Percentiles rank a stretch among this genome's conserved stretches.
These are phyloP conservation scores for Drosophila anomalipes DNA, from an alignment of 2,888 invertebrate genomes.

Conservation along the genomic window DNA sequence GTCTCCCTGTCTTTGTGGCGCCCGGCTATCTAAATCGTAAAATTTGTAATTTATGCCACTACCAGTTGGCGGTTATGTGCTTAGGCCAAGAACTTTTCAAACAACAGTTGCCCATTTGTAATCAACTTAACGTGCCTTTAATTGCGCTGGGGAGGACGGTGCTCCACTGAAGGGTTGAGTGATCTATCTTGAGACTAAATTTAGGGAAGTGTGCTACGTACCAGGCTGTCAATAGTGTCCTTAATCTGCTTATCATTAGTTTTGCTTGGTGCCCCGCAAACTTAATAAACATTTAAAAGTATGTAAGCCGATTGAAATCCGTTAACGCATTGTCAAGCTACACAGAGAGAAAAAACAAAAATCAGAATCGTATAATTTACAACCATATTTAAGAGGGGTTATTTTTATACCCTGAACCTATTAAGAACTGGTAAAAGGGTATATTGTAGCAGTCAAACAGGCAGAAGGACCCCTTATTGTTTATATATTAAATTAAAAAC, in stretches of 20 bases:
- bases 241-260: not conserved
- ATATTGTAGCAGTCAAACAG: not conserved
- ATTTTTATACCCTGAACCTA: not conserved
- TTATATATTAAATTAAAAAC: not conserved
- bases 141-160: slow-evolving; percentile 23
- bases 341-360: not conserved
- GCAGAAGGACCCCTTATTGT: not conserved
- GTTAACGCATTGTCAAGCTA: not conserved
- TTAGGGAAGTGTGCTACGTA: not conserved
- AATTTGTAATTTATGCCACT: slow-evolving; percentile 56
- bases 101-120: slow-evolving; percentile 25
- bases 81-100: slow-evolving; percentile 33
- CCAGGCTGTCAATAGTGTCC: not conserved
- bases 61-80: slow-evolving; percentile 40
- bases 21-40: slow-evolving; percentile 51
- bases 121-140: slow-evolving; percentile 43
- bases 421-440: not conserved
- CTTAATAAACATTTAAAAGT: not conserved
- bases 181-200: not conserved
- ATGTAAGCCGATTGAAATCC: not conserved
- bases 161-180: slow-evolving; percentile 11
- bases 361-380: not conserved
- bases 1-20: not conserved
- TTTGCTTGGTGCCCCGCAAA: not conserved
- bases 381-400: not conserved